Percentiles rank a stretch among this genome's conserved stretches.
These are phyloP conservation scores for Hoplodrina blanda DNA, from an alignment of 2,888 invertebrate genomes.

Conservation along the genomic window DNA sequence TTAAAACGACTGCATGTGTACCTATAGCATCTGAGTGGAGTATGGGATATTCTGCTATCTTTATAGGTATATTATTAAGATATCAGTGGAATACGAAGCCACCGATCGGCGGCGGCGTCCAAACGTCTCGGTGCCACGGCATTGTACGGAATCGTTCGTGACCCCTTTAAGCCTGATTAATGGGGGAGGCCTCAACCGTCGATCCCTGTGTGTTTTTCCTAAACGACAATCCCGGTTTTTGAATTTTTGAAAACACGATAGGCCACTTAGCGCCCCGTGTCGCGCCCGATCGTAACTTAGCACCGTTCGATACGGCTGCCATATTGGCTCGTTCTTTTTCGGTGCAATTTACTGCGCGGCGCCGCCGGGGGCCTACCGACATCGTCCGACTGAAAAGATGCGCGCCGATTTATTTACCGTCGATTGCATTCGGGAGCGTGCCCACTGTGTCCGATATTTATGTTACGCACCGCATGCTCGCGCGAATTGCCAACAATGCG, in stretches of 20 bases:
- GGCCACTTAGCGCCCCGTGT: constrained; percentile 88
- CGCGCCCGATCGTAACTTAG: constrained; percentile 85
- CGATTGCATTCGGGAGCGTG: constrained; percentile 85
- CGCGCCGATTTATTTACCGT: constrained; percentile 82
- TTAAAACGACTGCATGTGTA: constrained; percentile 21
- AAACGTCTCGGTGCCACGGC: constrained; percentile 73
- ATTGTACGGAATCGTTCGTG: constrained; percentile 72
- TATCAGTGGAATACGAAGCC: constrained; percentile 56
- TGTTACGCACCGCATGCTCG: constrained; percentile 78
- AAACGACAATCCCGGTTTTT: constrained; percentile 80
- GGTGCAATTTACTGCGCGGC: constrained; percentile 86
- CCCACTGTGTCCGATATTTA: constrained; percentile 86
- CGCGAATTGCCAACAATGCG: constrained; percentile 85
- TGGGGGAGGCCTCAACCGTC: constrained; percentile 72
- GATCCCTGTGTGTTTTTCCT: constrained; percentile 75
- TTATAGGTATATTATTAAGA: constrained; percentile 40
- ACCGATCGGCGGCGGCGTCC: constrained; percentile 64
- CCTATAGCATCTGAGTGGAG: background rate
- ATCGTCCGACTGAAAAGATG: constrained; percentile 81
- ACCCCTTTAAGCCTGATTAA: constrained; percentile 85
- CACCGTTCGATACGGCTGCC: constrained; percentile 85
- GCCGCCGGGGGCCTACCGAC: constrained; percentile 81
- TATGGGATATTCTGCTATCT: constrained; percentile 23
- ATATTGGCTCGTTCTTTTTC: constrained; percentile 87
- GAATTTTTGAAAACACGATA: constrained; percentile 88